Evolutionary conservation across 1,140 invertebrate genomes (phyloP), one percentile per base, ranked within the genome.

Genomic region (Leptopilina clavipes): DNA sequence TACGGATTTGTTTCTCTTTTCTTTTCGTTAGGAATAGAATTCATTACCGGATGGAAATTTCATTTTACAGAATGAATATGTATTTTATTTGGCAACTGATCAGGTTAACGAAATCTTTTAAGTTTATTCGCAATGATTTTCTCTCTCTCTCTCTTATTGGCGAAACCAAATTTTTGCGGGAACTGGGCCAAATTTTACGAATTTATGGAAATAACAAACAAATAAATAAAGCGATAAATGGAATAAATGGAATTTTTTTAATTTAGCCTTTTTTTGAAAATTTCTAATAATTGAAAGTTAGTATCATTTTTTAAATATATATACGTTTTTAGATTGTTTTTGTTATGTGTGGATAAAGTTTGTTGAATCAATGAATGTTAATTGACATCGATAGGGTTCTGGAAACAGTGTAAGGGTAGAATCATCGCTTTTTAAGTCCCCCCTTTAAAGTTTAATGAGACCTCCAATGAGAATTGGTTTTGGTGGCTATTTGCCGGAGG

Each of bases 381-480:
- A 18, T 18, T 59, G 25, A 1, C 1, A 31, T 31, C 25, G 25
- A 31, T 9, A 25, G 56, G 11, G 22, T 40, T 12, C 19, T 11
- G 56, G 11, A 59, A 59, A 14, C 56, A 59, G 2, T 25, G 11
- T 9, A 9, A 59, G 56, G 19, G 11, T 40, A 25, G 56, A 14
- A 59, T 14, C 17, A 25, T 25, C 12, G 56, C 12, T 59, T 59
- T 25, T 59, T 25, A 14, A 22, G 12, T 59, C 22, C 56, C 56
- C 56, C 37, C 7, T 59, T 48, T 25, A 25, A 59, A 81, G 76
- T 82, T 84, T 85, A 85, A 86, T 86, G 82, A 84, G 80, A 75
- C 82, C 77, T 71, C 48, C n/a, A 76, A 79, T 80, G 83, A 82
- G 84, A 86, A 86, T 86, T 86, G 83, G 85, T 86, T 86, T 40